A percentile compares a stretch with the other conserved stretches of the same genome.
These are phyloP conservation scores for Carassius auratus DNA, from an alignment of 2,113 vertebrate genomes.

Conservation along the genomic window DNA sequence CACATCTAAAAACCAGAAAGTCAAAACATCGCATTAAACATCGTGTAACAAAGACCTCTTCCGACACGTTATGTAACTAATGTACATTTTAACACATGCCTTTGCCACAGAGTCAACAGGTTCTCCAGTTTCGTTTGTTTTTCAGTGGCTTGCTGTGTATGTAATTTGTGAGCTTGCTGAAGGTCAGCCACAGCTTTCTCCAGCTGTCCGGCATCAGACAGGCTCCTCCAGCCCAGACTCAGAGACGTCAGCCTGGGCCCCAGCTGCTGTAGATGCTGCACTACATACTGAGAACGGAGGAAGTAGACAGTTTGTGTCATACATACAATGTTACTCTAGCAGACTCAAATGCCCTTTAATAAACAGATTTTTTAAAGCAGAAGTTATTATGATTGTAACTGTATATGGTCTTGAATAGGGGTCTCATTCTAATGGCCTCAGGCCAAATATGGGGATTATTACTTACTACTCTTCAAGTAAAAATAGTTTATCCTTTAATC, in stretches of 20 bases:
- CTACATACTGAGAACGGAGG: slow-evolving; percentile 79
- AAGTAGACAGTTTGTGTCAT: neutral
- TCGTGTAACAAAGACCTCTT: no score
- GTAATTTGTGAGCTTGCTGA: slow-evolving; percentile 73
- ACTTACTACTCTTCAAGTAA: neutral
- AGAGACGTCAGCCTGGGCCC: slow-evolving; percentile 74
- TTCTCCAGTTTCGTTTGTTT: slow-evolving; percentile 81
- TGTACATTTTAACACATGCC: slow-evolving; percentile 72
- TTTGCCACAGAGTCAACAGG: slow-evolving; percentile 87
- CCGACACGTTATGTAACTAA: neutral
- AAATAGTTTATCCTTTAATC: slow-evolving; percentile 19
- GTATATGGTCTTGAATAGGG: neutral
- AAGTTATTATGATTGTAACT: neutral
- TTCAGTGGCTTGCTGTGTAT: slow-evolving; percentile 71
- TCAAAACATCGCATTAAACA: neutral
- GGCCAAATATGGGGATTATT: neutral
- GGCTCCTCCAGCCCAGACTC: slow-evolving; percentile 75
- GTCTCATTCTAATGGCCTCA: neutral
- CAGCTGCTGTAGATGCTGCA: slow-evolving; percentile 82
- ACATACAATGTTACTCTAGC: neutral
- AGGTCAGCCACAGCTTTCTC: slow-evolving; percentile 75
- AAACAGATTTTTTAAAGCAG: neutral
- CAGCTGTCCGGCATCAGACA: slow-evolving; percentile 72
- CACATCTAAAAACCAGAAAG: slow-evolving; percentile 76
- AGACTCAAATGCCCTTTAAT: neutral